These are phyloP conservation scores for Notodonta dromedarius DNA, from an alignment of 2,888 invertebrate species.

Conservation along the genomic window DNA sequence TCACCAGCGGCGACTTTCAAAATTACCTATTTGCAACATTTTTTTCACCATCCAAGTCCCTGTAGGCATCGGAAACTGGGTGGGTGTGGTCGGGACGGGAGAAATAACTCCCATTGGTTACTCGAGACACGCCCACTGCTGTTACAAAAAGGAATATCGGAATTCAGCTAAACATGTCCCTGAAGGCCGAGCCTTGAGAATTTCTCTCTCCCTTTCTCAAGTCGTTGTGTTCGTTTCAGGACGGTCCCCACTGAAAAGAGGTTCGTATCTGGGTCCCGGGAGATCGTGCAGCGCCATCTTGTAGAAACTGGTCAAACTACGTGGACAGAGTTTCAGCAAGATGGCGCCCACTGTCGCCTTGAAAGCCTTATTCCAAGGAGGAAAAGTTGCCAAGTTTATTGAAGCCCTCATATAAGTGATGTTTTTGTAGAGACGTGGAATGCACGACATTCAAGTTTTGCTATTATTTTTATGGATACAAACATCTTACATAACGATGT, in stretches of 20 bases:
- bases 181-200: constrained; percentile 77
- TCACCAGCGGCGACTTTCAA: constrained; percentile 72
- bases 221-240: constrained; percentile 66
- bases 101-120: constrained; percentile 73
- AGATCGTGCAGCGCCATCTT: constrained; percentile 65
- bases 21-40: constrained; percentile 79
- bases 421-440: constrained; percentile 8
- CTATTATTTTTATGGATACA: too few species aligned
- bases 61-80: constrained; percentile 79
- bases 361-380: constrained; percentile 38
- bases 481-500: too few species aligned
- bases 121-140: constrained; percentile 66
- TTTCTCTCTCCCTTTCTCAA: constrained; percentile 80
- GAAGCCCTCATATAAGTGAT: constrained; percentile 10
- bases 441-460: too few species aligned
- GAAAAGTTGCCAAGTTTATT: constrained; percentile 48
- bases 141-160: constrained; percentile 71
- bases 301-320: constrained; percentile 45
- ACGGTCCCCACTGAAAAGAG: constrained; percentile 72
- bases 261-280: constrained; percentile 65
- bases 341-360: constrained; percentile 65
- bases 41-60: constrained; percentile 78
- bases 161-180: constrained; percentile 53
- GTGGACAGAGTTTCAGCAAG: constrained; percentile 50
- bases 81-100: constrained; percentile 68